A percentile compares a stretch with the other conserved stretches of the same genome.
phyloP scores from a whole-genome alignment of 2,113 vertebrate genomes.

The Pungitius pungitius region DNA sequence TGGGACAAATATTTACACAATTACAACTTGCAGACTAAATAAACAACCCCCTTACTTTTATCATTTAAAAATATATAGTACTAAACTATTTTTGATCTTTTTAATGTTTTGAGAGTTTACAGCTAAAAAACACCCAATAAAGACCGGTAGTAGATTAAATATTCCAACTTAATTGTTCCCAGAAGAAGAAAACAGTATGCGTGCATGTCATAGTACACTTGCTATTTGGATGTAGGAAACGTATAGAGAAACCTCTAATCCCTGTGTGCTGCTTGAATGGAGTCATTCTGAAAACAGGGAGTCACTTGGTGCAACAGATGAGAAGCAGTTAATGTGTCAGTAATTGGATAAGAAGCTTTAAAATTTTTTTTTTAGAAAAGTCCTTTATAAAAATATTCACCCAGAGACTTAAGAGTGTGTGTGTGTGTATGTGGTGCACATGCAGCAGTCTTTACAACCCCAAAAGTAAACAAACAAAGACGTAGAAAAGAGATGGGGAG shows the following conservation, averaged over 20 bases:
- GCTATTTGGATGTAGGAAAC: slow-evolving; percentile 84
- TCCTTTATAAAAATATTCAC: slow-evolving; percentile 73
- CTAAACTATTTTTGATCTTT: slow-evolving; percentile 8
- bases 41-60: slow-evolving; percentile 10
- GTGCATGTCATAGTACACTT: slow-evolving; percentile 90
- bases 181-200: slow-evolving; percentile 80
- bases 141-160: slow-evolving; percentile 30
- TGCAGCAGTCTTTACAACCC: slow-evolving; percentile 72
- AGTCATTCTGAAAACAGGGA: slow-evolving; percentile 91
- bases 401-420: slow-evolving; percentile 68
- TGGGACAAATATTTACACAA: slow-evolving; percentile 57
- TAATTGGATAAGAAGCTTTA: slow-evolving; percentile 77
- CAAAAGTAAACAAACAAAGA: slow-evolving; percentile 63
- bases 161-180: slow-evolving; percentile 40
- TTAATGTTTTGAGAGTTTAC: not conserved
- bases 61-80: not conserved
- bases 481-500: slow-evolving; percentile 35
- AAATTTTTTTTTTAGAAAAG: slow-evolving; percentile 75
- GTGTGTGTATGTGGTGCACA: slow-evolving; percentile 16
- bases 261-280: slow-evolving; percentile 84
- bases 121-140: not conserved
- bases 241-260: slow-evolving; percentile 87
- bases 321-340: slow-evolving; percentile 90
- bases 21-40: slow-evolving; percentile 36
- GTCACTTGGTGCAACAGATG: slow-evolving; percentile 86